These are phyloP conservation scores for Lophotis ruficrista DNA, from an alignment of 2,113 vertebrate species.

Conservation along the genomic window DNA sequence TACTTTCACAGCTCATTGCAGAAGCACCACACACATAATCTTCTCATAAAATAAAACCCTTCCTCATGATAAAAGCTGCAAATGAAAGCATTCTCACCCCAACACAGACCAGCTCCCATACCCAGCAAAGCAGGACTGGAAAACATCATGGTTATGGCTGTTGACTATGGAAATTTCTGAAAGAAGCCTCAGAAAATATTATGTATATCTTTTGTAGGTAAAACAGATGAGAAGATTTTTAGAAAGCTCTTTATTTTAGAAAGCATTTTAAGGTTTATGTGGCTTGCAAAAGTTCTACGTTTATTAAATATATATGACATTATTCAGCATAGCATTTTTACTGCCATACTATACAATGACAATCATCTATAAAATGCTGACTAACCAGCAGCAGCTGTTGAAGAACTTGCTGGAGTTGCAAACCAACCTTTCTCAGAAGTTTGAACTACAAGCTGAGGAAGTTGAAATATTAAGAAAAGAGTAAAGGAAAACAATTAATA, in stretches of 20 bases:
- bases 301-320: constrained; percentile 55
- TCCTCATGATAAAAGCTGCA: background rate
- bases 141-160: background rate
- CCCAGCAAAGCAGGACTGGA: background rate
- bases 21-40: background rate
- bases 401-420: constrained; percentile 47
- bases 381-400: constrained; percentile 17
- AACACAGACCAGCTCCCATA: background rate
- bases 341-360: background rate
- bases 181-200: background rate
- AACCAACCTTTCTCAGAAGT: constrained; percentile 6
- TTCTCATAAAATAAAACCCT: background rate
- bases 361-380: constrained; percentile 45
- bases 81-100: background rate
- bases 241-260: background rate
- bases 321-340: constrained; percentile 13
- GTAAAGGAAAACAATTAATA: constrained; percentile 26
- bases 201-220: background rate
- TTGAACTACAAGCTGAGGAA: background rate
- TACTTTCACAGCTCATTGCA: constrained; percentile 1
- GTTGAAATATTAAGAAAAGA: constrained; percentile 31
- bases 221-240: background rate
- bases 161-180: background rate
- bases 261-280: background rate
- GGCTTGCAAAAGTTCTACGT: background rate